Evolutionary conservation across 2,113 vertebrate species (phyloP).

Genomic region (Corvus moneduloides): DNA sequence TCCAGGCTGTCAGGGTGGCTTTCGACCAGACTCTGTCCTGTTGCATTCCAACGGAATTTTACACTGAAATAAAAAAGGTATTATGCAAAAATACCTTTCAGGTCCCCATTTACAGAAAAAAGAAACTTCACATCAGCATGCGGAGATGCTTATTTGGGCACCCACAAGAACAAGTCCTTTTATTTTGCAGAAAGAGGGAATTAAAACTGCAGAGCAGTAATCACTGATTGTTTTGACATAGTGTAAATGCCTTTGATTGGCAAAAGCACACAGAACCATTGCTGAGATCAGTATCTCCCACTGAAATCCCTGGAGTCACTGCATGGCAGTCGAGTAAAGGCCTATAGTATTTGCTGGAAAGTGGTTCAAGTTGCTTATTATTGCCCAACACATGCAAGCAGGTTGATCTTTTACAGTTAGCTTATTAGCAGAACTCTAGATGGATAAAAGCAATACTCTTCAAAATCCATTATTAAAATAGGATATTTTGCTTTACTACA

Average conservation of each 20-base stretch:
- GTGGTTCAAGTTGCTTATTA: constrained; percentile 38
- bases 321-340: constrained; percentile 13
- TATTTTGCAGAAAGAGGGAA: constrained; percentile 21
- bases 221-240: constrained; percentile 45
- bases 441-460: constrained; percentile 43
- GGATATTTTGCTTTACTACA: constrained; percentile 30
- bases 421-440: constrained; percentile 17
- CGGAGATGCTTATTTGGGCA: not conserved
- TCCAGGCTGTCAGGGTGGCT: not conserved
- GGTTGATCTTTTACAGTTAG: constrained; percentile 36
- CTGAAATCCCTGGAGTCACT: constrained; percentile 31
- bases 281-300: constrained; percentile 49
- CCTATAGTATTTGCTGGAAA: constrained; percentile 27
- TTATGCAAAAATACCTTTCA: not conserved
- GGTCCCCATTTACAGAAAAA: not conserved
- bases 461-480: constrained; percentile 40
- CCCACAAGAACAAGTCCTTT: not conserved
- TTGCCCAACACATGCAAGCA: constrained; percentile 25
- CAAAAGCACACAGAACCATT: constrained; percentile 36
- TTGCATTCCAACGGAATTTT: not conserved
- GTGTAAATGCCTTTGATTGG: constrained; percentile 54
- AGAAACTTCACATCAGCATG: not conserved
- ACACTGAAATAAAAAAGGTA: not conserved
- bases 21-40: not conserved
- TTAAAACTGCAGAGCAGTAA: constrained; percentile 49